A percentile compares a stretch with the other conserved stretches of the same genome.
Conservation (phyloP, 2,797 vertebrate genomes). For the Myripristis jacobus region DNA sequence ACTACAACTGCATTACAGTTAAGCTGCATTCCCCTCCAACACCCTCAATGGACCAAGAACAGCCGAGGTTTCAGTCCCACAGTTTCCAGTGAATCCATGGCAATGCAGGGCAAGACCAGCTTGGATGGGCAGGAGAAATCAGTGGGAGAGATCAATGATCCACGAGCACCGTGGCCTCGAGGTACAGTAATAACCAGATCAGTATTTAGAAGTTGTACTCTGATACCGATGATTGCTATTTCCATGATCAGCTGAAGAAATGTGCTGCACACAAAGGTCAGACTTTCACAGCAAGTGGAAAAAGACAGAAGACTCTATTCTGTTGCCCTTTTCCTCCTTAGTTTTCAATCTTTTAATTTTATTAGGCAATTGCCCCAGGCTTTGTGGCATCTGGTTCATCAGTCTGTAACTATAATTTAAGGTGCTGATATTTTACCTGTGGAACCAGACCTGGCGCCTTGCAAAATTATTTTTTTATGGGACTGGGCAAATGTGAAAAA, state of each 20-base stretch:
- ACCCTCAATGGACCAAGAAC: constrained; percentile 19
- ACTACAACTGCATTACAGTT: background rate
- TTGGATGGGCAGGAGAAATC: constrained; percentile 21
- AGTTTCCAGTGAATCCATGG: constrained; percentile 17
- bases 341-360: background rate
- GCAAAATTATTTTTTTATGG: too few relatives aligned
- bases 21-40: background rate
- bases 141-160: constrained; percentile 23
- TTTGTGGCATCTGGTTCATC: constrained; percentile 17
- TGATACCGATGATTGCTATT: background rate
- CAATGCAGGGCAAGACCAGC: constrained; percentile 48
- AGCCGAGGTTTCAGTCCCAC: constrained; percentile 5
- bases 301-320: background rate
- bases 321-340: background rate
- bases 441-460: too few relatives aligned
- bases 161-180: constrained; percentile 23
- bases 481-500: too few relatives aligned
- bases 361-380: background rate
- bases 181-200: constrained; percentile 51
- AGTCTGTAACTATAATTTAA: background rate
- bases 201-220: background rate
- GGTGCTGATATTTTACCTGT: too few relatives aligned
- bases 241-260: background rate
- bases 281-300: background rate
- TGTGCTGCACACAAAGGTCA: background rate